phyloP scores from a whole-genome alignment of 2,113 vertebrate species.

The Lasiurus cinereus region DNA sequence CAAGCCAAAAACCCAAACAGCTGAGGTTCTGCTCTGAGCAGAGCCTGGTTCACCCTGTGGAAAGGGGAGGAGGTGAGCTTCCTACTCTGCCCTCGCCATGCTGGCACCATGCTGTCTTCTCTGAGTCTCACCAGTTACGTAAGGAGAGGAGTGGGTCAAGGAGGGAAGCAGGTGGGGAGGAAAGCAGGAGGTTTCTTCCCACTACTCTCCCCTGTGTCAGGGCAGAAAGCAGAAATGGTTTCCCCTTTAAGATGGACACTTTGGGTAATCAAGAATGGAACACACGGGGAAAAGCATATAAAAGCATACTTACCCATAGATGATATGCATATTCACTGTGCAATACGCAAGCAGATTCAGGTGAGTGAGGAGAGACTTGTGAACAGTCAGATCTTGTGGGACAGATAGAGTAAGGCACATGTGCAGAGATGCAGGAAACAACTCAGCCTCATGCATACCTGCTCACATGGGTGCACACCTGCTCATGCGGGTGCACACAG shows the following conservation, averaged over 20 bases:
- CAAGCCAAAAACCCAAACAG: background rate
- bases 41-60: background rate
- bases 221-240: background rate
- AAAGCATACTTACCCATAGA: background rate
- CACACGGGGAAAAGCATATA: background rate
- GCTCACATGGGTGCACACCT: background rate
- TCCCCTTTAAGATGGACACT: background rate
- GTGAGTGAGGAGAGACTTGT: background rate
- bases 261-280: background rate
- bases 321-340: background rate
- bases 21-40: background rate
- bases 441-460: background rate
- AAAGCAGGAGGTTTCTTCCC: background rate
- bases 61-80: no score
- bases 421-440: background rate
- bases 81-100: background rate
- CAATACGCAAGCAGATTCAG: background rate
- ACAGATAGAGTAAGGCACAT: fast-evolving
- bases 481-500: fast-evolving
- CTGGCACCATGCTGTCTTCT: background rate
- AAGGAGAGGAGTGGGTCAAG: background rate
- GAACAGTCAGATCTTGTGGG: background rate
- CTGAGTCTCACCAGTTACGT: background rate
- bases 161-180: background rate
- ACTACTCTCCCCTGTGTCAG: background rate